Conservation (phyloP, 2,888 invertebrate species). For the Ditula angustiorana region DNA sequence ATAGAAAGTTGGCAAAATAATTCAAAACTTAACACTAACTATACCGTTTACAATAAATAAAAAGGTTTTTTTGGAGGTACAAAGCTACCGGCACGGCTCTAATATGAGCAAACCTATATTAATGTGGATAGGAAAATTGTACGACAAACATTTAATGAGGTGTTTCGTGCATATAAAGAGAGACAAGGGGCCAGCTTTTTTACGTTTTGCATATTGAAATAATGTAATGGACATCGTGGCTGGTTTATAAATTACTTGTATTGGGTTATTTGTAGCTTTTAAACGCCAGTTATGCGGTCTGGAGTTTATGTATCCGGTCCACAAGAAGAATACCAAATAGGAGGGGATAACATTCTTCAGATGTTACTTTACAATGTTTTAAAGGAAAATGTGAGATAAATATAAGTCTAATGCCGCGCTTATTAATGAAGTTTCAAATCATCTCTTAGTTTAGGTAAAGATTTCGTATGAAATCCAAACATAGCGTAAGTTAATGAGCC, state of each 20-base stretch:
- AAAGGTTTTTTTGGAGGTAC: too few species aligned
- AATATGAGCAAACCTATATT: constrained; percentile 33
- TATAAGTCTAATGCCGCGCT: too few species aligned
- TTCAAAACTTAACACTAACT: too few species aligned
- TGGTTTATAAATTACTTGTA: constrained; percentile 68
- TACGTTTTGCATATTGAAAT: constrained; percentile 58
- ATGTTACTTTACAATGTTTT: constrained; percentile 34
- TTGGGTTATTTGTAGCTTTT: constrained; percentile 66
- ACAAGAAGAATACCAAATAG: constrained; percentile 61
- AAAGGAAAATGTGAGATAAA: too few species aligned
- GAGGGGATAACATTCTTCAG: constrained; percentile 50
- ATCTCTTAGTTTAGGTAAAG: too few species aligned
- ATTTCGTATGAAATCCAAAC: too few species aligned
- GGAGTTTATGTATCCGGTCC: constrained; percentile 64
- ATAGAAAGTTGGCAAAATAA: too few species aligned
- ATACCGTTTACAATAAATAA: too few species aligned
- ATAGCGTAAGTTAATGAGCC: too few species aligned
- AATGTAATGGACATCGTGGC: constrained; percentile 52
- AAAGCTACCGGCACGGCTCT: constrained; percentile 4
- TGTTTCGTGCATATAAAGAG: constrained; percentile 67
- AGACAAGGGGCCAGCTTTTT: constrained; percentile 51
- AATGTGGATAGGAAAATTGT: constrained; percentile 56
- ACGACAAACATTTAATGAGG: constrained; percentile 72
- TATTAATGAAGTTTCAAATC: too few species aligned
- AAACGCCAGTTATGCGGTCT: constrained; percentile 57